Evolutionary conservation across 64 coral and sea anemone genomes (phyloP).

Genomic region (Catalaphyllia jardinei): DNA sequence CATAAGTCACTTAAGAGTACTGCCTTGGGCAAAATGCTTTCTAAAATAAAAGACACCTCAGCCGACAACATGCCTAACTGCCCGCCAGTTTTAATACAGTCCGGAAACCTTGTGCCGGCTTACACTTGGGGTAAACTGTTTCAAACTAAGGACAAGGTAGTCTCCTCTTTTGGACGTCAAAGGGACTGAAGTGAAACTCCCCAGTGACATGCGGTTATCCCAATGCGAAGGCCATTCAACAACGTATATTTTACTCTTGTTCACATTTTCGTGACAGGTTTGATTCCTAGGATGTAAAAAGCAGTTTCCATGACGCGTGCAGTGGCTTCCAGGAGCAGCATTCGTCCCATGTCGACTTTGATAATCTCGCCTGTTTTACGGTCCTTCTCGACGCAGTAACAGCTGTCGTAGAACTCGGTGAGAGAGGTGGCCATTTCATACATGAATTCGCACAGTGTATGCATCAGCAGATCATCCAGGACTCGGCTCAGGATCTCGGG

Average conservation of each 20-base stretch:
- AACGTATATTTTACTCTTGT: background rate
- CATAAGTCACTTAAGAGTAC: too few species aligned
- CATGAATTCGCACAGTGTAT: constrained; percentile 90
- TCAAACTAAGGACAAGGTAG: too few species aligned
- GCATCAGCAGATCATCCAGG: constrained; percentile 89
- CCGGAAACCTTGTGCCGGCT: too few species aligned
- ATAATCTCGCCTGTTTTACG: constrained; percentile 85
- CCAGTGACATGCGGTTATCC: too few species aligned
- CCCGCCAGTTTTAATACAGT: too few species aligned
- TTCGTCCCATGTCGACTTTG: constrained; percentile 73
- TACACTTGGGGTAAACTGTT: too few species aligned
- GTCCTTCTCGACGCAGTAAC: constrained; percentile 98
- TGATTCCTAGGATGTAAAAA: constrained; percentile 93
- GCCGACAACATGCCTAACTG: too few species aligned
- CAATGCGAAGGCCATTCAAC: background rate
- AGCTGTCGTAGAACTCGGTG: constrained; percentile 97
- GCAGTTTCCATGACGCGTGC: constrained; percentile 90
- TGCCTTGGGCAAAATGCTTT: too few species aligned
- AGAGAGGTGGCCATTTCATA: constrained; percentile 95
- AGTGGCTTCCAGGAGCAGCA: constrained; percentile 90
- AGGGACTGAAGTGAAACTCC: too few species aligned
- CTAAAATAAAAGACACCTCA: too few species aligned
- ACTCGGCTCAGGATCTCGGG: constrained; percentile 87
- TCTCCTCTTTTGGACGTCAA: too few species aligned
- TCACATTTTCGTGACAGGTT: constrained; percentile 92